Evolutionary conservation across 2,888 invertebrate species (phyloP), one percentile per base, ranked within the genome.

Genomic region (Euspilapteryx auroguttella): DNA sequence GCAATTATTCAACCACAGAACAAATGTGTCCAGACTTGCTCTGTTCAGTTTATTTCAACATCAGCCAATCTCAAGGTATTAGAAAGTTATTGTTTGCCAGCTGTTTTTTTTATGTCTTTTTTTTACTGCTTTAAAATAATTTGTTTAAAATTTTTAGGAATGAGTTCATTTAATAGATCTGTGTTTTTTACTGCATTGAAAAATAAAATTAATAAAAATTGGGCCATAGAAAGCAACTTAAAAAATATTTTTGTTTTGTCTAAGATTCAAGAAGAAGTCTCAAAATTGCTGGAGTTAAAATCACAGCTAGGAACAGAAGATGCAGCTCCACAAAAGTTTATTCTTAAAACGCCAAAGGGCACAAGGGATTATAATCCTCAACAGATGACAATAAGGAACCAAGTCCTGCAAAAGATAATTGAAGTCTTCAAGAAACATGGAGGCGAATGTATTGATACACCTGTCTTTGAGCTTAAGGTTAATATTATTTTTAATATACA

Each of bases 371-470:
- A 92, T 69, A 87, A 83, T 33, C 94, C 98, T 0, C 86, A 89
- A 44, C 95, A 97, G 66, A 99, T 97, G 96, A 86, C 92, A 1
- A 78, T 99, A 33, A 81, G 98, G 15, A 86, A 92, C 45, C 79
- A 81, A 34, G 92, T 94, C 1, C 76, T 99, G 38, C 82, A 88
- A 34, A 93, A 89, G 62, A 92, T 99, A 37, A 80, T 90, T 12
- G 62, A 81, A 3, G 89, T 94, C 31, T 99, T 99, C 56, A 94
- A 97, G 56, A 87, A 87, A 37, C 98, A 99, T 50, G 99, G 99
- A 21, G 99, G 96, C 11, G 95, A 94, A 54, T 93, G 95, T 12
- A 96, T 99, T 50, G 99, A 99, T 51, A 98, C 98, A 13, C 98
- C 98, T 24, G 91, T 98, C 11, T 97, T 98, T 79, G 98, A 98